Base-by-base conservation (phyloP, 2,888 invertebrate species). In the Stenodera caucasica region DNA sequence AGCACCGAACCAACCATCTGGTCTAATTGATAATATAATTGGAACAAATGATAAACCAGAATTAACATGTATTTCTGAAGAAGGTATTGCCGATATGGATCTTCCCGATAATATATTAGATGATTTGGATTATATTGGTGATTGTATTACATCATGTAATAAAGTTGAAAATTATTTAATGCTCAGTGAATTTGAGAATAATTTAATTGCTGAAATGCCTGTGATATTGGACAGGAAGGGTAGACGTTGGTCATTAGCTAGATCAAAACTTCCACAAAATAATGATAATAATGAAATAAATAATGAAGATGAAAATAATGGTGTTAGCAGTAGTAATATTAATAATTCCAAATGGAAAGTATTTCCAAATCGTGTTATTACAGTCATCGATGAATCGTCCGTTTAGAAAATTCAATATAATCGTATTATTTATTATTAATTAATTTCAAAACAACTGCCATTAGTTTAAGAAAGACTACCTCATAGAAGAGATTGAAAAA, bases 151-250 rank as follows among this genome's bases (percentile, higher is more conserved):
- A 69, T 91, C 91, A 65, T 92, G 91, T 81, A 91, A 91, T 82
- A 91, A 91, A 84, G 89, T 92, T 67, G 92, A 92, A 79, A 91
- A 92, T 81, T 92, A 91, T 78, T 82, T 92, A 72, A 91, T 92
- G 91, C 84, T 92, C 66, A 91, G 91, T 73, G 92, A 92, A 79
- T 92, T 91, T 79, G 92, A 92, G 78, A 92, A 92, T 81, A 92
- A 92, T 78, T 81, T 92, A 61, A 90, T 90, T 73, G 90, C 90
- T 1, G 91, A 91, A 78, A 84, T 90, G 81, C 90, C 90, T 18
- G 88, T 87, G 71, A 82, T 90, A 72, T 84, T 88, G 80, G 90
- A 90, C 76, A 84, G 89, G 49, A 87, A 87, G 64, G 88, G 87
- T 12, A 81, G 90, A 49, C 84, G 90, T 51, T 90, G 90, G 90